phyloP scores from a whole-genome alignment of 2,888 invertebrate species.

The Agriopis aurantiaria region DNA sequence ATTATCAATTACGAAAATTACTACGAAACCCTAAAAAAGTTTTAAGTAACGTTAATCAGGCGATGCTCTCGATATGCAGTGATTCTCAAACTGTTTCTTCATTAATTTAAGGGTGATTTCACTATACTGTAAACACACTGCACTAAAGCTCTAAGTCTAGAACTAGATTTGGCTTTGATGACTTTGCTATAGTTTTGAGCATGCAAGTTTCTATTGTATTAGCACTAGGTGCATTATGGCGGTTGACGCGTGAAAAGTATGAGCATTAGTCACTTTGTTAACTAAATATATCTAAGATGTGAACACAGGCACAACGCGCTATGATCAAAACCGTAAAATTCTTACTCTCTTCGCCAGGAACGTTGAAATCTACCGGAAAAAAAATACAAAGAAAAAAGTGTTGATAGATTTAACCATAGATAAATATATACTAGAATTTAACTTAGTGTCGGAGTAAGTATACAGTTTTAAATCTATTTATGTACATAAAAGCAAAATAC shows the following conservation, averaged over 20 bases:
- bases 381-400: constrained; percentile 38
- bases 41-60: neutral
- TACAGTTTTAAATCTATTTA: too few relatives aligned
- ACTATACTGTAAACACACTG: neutral
- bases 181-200: neutral
- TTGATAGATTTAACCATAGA: neutral
- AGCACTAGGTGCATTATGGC: neutral
- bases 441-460: neutral
- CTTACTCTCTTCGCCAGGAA: constrained; percentile 54
- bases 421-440: too few relatives aligned
- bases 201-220: constrained; percentile 1
- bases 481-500: too few relatives aligned
- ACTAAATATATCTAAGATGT: constrained; percentile 68
- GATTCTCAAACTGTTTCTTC: neutral
- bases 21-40: too few relatives aligned
- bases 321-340: constrained; percentile 88
- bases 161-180: neutral
- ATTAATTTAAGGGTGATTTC: constrained; percentile 3
- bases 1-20: too few relatives aligned
- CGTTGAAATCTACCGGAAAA: constrained; percentile 81
- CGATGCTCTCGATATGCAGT: neutral
- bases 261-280: constrained; percentile 21
- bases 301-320: constrained; percentile 81
- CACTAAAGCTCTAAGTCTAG: neutral
- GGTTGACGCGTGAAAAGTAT: neutral